Evolutionary conservation across 2,113 vertebrate species (phyloP).

Genomic region (Hiodon tergisus): DNA sequence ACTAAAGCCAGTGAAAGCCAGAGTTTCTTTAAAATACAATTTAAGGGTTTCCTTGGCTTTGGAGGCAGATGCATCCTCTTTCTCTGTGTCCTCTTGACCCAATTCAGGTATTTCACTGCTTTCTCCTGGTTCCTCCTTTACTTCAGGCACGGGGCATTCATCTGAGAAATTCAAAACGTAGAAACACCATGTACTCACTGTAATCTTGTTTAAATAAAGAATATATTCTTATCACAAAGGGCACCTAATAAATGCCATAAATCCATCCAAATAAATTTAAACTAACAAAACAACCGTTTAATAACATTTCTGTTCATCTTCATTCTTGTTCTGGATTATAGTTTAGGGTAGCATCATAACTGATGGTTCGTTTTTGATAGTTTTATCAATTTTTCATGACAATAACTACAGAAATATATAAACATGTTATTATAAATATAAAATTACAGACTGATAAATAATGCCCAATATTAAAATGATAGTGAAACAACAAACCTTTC

Average conservation of each 20-base stretch:
- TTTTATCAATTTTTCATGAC: no score
- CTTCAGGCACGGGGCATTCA: constrained; percentile 23
- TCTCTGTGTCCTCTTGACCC: constrained; percentile 37
- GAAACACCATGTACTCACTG: no score
- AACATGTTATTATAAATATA: not conserved
- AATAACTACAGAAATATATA: not conserved
- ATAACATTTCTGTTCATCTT: no score
- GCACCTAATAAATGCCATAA: no score
- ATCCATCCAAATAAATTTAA: no score
- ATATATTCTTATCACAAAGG: no score
- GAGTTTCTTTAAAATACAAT: constrained; percentile 75
- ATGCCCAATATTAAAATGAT: not conserved
- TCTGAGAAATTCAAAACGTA: constrained; percentile 1
- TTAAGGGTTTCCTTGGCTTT: constrained; percentile 66
- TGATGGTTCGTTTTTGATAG: no score
- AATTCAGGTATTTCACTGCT: constrained; percentile 31
- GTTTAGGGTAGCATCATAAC: no score
- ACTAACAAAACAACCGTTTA: no score
- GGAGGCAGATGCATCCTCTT: constrained; percentile 45
- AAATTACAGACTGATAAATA: not conserved
- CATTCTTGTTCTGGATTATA: no score
- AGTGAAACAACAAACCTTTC: constrained; percentile 76
- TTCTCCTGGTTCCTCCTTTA: constrained; percentile 29
- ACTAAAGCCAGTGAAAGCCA: constrained; percentile 74
- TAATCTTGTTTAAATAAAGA: no score